Evolutionary conservation across 2,888 invertebrate genomes (phyloP), one percentile per base, ranked within the genome.

Genomic region (Acanthoscelides obtectus): DNA sequence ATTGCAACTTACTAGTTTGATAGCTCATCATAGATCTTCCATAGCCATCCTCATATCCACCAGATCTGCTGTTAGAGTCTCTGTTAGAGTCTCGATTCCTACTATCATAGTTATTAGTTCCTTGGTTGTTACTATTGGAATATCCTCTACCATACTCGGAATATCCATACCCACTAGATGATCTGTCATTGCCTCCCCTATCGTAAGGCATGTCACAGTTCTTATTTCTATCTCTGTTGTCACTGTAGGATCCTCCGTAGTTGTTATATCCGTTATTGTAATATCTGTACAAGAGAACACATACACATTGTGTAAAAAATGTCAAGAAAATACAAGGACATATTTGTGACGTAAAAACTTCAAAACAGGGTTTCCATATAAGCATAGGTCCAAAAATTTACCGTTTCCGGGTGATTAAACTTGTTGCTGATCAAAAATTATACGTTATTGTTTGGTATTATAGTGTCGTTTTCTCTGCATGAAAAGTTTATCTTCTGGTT

Each of bases 11-110:
- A 45, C 45, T 12, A 45, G 12, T 6, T 45, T 45, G 45, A 45
- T 45, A 45, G 17, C 17, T 45, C 45, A 12, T 45, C 45, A 17
- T 45, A 45, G 45, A 45, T 45, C 8, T 17, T 12, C 45, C 45
- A 45, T 45, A 45, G 17, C 45, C 45, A 45, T 45, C 17, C 6
- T 45, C 45, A 12, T 45, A 19, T 22, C 22, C 22, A n/a, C n/a
- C 19, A 17, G 12, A 22, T 20, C 22, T 64, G 64, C 69, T 69
- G 22, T 21, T 21, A 19, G 64, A 45, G 2, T 67, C 70, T 20
- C 69, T 69, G 22, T 21, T 21, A 19, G 64, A 45, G 2, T 67
- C 70, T 20, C n/a, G 63, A n/a, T 20, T 67, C 66, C 63, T 21
- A 12, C 64, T 25, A 64, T 22, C 64, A 64, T 64, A 22, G 45